phyloP scores from a whole-genome alignment of 2,113 vertebrate species.

The Perognathus longimembris region DNA sequence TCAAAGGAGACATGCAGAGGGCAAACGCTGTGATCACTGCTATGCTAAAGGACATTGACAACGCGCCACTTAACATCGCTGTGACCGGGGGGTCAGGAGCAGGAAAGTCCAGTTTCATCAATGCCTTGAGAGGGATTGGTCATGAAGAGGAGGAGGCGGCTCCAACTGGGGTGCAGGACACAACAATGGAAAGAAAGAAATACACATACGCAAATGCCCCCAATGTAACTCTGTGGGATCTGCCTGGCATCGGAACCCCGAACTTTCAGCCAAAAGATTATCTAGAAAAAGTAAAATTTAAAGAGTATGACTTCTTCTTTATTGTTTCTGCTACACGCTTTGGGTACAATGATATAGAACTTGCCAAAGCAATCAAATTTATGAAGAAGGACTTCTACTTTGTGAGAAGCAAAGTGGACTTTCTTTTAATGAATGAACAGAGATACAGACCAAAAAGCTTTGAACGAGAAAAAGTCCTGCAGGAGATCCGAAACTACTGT shows the following conservation, averaged over 20 bases:
- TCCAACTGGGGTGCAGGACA: background rate
- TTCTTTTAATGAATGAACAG: background rate
- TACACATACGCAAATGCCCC: background rate
- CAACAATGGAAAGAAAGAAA: background rate
- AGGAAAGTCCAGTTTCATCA: slow-evolving; percentile 47
- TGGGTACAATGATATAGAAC: slow-evolving; percentile 31
- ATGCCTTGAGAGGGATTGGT: background rate
- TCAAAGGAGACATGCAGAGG: background rate
- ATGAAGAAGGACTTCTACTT: slow-evolving; percentile 75
- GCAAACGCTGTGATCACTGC: background rate
- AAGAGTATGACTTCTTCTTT: slow-evolving; percentile 68
- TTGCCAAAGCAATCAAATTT: slow-evolving; percentile 59
- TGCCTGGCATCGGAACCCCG: background rate
- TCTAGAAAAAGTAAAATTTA: background rate
- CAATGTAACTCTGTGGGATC: slow-evolving; percentile 27
- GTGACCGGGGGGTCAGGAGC: background rate
- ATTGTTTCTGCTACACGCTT: slow-evolving; percentile 74
- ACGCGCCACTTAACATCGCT: background rate
- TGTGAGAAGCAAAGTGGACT: slow-evolving; percentile 53
- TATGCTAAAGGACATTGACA: background rate
- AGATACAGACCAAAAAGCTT: accelerated
- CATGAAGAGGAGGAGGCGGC: background rate
- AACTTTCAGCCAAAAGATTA: background rate
- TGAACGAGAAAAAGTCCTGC: background rate
- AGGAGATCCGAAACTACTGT: background rate